Evolutionary conservation across 2,888 invertebrate species (phyloP), one percentile per base, ranked within the genome.

Genomic region (Thecocarcelia acutangulata): DNA sequence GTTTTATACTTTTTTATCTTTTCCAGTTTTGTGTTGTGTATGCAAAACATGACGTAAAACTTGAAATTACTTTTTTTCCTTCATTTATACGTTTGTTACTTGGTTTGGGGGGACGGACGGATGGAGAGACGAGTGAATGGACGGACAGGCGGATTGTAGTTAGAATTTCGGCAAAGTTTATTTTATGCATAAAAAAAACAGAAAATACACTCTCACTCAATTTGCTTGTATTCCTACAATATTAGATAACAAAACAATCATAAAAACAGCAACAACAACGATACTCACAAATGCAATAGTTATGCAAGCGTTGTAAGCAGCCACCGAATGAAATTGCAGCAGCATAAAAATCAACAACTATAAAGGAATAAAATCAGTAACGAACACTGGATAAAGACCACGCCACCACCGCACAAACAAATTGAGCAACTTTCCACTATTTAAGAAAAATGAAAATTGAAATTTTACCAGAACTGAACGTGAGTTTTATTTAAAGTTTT

Each of bases 31-130:
- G 63, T 72, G 74, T 74, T 83, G 63, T 68, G 82, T 50, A 83
- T 83, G 77, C 83, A 78, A 78, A 80, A 83, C 84, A 84, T 80
- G 84, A 84, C 66, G 78, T 74, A 70, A 83, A 84, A 84, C 80
- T 84, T 79, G 61, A 78, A 84, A 83, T 83, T 83, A 76, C 76
- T 79, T 80, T 77, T 77, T 83, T 68, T 21, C 12, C 15, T 40
- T 59, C 58, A 56, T 68, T 75, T 46, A 33, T 24, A 37, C 50
- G 15, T 59, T 69, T 63, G 54, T 63, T 80, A 19, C 40, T 69
- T 48, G 50, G 48, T 21, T 58, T 19, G 56, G 9, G 8, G 46
- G 42, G 46, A n/a, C 2, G 33, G 56, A 28, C 17, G n/a, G n/a
- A n/a, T n/a, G n/a, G n/a, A n/a, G n/a, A n/a, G n/a, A n/a, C n/a